Percentiles rank a stretch among this genome's conserved stretches.
phyloP scores from a whole-genome alignment of 2,797 vertebrate genomes.

The Muscicapa striata region DNA sequence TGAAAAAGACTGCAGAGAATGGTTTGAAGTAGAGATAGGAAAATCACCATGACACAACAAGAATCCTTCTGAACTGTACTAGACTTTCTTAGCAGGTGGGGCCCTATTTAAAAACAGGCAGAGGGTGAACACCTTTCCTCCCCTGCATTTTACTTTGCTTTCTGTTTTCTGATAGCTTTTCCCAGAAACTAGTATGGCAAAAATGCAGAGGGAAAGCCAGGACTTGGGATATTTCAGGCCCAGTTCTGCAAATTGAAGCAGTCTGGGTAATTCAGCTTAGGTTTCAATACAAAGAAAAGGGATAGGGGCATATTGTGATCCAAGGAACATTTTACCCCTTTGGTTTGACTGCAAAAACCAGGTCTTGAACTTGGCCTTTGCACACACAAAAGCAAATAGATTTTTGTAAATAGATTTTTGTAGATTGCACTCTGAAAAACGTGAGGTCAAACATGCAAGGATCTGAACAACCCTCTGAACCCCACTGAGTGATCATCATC shows the following conservation, averaged over 20 bases:
- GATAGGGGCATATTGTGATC: not conserved
- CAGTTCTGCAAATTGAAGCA: not conserved
- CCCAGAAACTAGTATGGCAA: not conserved
- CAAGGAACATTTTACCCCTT: not conserved
- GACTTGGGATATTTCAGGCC: not conserved
- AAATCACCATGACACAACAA: not conserved
- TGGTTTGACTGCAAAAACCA: not conserved
- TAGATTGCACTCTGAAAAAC: not conserved
- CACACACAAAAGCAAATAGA: not conserved
- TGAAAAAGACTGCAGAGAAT: not conserved
- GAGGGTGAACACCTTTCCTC: not conserved
- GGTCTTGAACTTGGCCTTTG: not conserved
- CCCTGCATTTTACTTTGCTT: not conserved
- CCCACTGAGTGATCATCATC: not conserved
- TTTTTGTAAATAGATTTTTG: not conserved
- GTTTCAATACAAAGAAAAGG: not conserved
- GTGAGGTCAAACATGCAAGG: not conserved
- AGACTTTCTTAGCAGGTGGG: not conserved
- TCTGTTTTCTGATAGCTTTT: not conserved
- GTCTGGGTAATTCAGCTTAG: not conserved
- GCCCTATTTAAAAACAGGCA: not conserved
- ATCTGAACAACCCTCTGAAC: not conserved
- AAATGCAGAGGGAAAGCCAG: not conserved
- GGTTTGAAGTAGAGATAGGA: not conserved
- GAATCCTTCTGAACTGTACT: not conserved